Conservation (phyloP, 2,888 invertebrate genomes). For the Dicyrtomina minuta region DNA sequence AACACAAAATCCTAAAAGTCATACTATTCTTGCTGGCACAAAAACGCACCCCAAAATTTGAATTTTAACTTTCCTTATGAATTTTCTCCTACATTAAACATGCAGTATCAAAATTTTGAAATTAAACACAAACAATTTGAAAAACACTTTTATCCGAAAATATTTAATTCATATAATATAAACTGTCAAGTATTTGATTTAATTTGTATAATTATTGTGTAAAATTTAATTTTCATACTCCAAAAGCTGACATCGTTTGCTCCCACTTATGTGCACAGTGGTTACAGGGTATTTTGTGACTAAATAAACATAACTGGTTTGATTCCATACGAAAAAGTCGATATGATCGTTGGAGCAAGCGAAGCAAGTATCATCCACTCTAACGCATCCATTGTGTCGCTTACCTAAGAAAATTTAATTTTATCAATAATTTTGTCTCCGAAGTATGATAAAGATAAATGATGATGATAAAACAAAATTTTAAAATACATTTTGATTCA, state of each 20-base stretch:
- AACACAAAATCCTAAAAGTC: no score
- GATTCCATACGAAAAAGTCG: conserved; percentile 20
- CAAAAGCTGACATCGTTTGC: not conserved
- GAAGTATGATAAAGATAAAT: not conserved
- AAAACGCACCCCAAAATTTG: no score
- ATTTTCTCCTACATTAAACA: no score
- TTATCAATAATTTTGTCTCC: not conserved
- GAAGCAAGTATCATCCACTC: conserved; percentile 4
- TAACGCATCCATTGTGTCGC: conserved; percentile 14
- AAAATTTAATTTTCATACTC: not conserved
- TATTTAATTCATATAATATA: no score
- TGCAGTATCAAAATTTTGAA: no score
- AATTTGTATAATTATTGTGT: not conserved
- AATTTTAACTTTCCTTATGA: no score
- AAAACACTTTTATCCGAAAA: no score
- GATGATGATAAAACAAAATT: not conserved
- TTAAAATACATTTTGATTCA: not conserved
- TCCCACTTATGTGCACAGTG: not conserved
- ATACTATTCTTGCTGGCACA: no score
- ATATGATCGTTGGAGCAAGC: conserved; percentile 6
- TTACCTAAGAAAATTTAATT: not conserved
- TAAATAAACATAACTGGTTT: not conserved
- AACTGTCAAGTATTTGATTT: no score
- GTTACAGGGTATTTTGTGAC: conserved; percentile 1
- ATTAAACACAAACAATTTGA: no score